Evolutionary conservation across 2,888 invertebrate species (phyloP).

Genomic region (Nemotelus nigrinus): DNA sequence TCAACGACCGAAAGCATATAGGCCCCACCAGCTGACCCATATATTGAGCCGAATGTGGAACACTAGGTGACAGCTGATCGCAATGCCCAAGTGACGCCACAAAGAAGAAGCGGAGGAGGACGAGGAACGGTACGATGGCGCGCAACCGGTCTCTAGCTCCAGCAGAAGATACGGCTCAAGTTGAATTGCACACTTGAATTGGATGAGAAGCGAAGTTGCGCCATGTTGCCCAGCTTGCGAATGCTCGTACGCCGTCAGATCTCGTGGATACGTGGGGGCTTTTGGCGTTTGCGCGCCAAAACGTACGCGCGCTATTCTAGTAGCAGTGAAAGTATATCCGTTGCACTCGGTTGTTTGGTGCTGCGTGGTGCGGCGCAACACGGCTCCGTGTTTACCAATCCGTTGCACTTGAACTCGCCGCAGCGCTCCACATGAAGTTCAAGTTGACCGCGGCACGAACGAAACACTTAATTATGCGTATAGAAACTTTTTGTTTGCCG

Average conservation of each 20-base stretch:
- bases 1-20: constrained; percentile 58
- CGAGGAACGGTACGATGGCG: constrained; percentile 35
- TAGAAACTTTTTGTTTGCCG: constrained; percentile 11
- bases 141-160: constrained; percentile 5
- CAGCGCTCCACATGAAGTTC: constrained; percentile 38
- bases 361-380: background rate
- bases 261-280: background rate
- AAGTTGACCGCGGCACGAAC: constrained; percentile 34
- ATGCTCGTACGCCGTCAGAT: constrained; percentile 1
- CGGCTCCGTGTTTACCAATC: background rate
- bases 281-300: constrained; percentile 46
- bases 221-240: background rate
- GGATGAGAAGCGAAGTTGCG: constrained; percentile 6
- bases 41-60: constrained; percentile 60
- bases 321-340: constrained; percentile 54
- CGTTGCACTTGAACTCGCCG: constrained; percentile 37
- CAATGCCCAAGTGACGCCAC: constrained; percentile 51
- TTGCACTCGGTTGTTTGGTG: constrained; percentile 26
- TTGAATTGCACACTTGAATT: background rate
- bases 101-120: constrained; percentile 43
- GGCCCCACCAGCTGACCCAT: constrained; percentile 60
- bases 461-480: constrained; percentile 21
- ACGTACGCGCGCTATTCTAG: constrained; percentile 22
- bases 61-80: constrained; percentile 62
- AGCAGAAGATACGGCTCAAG: constrained; percentile 23